Conservation (phyloP, 2,113 vertebrate genomes). For the Desmodus rotundus region DNA sequence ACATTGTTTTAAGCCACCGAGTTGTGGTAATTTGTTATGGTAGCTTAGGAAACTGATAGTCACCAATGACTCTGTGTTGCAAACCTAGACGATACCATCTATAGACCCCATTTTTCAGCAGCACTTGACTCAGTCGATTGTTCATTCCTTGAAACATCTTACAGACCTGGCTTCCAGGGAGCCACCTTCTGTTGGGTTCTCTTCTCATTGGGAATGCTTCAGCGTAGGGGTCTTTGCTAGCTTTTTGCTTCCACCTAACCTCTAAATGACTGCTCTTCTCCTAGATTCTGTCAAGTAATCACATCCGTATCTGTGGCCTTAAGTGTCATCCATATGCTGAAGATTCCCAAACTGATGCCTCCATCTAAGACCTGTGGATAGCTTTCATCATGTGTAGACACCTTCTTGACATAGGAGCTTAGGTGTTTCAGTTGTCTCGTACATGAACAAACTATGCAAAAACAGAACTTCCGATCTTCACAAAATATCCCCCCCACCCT, state of each 20-base stretch:
- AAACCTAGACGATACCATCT: not conserved
- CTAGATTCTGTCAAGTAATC: not conserved
- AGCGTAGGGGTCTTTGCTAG: not conserved
- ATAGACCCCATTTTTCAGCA: not conserved
- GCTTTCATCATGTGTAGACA: not conserved
- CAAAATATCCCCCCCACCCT: not conserved
- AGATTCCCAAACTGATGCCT: not conserved
- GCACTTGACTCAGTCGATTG: not conserved
- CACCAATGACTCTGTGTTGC: not conserved
- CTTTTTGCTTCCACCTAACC: not conserved
- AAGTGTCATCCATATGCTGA: not conserved
- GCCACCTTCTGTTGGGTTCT: not conserved
- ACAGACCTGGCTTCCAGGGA: not conserved
- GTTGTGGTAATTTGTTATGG: not conserved
- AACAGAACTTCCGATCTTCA: not conserved
- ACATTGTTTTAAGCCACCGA: not conserved
- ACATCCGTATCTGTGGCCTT: not conserved
- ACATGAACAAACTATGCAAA: not conserved
- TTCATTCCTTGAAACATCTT: not conserved
- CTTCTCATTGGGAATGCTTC: not conserved
- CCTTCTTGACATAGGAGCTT: not conserved
- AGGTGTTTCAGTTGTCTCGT: not conserved
- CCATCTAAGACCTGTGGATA: not conserved
- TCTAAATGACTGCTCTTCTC: not conserved
- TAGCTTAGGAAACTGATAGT: not conserved